Conservation (phyloP, 2,113 vertebrate species). For the Anseranas semipalmata region DNA sequence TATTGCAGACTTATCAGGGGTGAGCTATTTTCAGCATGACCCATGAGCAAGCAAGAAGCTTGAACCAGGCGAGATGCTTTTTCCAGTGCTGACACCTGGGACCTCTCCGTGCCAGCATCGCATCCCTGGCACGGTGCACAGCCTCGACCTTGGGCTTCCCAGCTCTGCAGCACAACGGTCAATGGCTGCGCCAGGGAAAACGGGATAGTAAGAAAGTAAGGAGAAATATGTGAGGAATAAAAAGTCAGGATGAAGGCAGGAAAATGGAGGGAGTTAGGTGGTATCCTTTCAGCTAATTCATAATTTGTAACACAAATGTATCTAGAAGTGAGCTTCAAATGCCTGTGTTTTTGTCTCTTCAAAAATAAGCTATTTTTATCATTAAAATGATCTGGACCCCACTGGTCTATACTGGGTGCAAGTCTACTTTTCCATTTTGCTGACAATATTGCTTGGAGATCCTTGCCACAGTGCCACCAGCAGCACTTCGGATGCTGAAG, state of each 20-base stretch:
- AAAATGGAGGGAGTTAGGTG: not conserved
- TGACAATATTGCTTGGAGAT: not conserved
- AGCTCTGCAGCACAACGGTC: fast-evolving
- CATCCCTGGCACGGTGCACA: not conserved
- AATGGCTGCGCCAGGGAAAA: not conserved
- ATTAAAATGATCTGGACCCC: not conserved
- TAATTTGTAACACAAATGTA: not conserved
- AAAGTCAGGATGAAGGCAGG: not conserved
- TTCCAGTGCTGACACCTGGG: not conserved
- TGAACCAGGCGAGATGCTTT: not conserved
- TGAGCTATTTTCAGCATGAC: not conserved
- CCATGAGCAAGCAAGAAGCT: not conserved
- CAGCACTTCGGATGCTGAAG: not conserved
- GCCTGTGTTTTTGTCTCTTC: not conserved
- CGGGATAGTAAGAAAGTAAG: not conserved
- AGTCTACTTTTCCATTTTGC: not conserved
- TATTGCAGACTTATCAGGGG: not conserved
- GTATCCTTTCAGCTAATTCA: not conserved
- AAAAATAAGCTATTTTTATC: not conserved
- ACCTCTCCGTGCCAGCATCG: not conserved
- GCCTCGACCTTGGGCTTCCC: not conserved
- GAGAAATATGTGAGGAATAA: not conserved
- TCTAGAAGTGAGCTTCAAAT: not conserved
- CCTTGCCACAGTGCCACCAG: not conserved
- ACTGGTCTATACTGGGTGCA: not conserved